A percentile compares a stretch with the other conserved stretches of the same genome.
Conservation (phyloP, 2,797 vertebrate genomes). For the Adelosebastes latens region DNA sequence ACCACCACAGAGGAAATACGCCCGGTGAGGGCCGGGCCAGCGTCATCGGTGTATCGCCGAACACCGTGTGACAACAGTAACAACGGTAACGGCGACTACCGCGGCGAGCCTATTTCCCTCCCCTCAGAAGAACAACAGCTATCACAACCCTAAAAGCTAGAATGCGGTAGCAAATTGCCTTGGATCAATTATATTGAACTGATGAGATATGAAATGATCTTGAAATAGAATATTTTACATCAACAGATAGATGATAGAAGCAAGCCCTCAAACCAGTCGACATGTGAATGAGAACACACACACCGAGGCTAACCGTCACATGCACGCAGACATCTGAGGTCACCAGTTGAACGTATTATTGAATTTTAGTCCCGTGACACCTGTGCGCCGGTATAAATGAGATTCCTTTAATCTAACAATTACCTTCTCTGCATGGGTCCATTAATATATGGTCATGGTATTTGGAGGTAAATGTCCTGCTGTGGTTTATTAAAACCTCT, state of each 20-base stretch:
- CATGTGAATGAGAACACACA: neutral
- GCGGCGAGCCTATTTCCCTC: neutral
- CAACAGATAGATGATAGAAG: neutral
- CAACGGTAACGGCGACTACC: too few relatives aligned
- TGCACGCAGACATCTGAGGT: neutral
- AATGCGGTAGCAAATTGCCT: neutral
- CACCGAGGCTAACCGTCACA: neutral
- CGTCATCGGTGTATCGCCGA: accelerated
- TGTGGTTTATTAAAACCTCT: slow-evolving; percentile 70
- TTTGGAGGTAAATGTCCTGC: slow-evolving; percentile 29
- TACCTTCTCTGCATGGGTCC: slow-evolving; percentile 1
- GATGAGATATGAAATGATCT: neutral
- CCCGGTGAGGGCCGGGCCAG: too few relatives aligned
- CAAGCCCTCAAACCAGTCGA: neutral
- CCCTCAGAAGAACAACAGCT: neutral
- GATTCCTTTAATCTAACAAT: slow-evolving; percentile 23
- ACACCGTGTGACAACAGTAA: too few relatives aligned
- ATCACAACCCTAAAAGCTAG: neutral
- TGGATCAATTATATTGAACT: neutral
- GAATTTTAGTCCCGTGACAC: neutral
- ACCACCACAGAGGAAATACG: too few relatives aligned
- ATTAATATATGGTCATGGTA: slow-evolving; percentile 45
- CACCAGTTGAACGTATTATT: neutral
- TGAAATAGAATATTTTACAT: neutral
- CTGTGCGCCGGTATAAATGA: slow-evolving; percentile 53